These are phyloP conservation scores for Neoaliturus tenellus DNA, from an alignment of 2,888 invertebrate genomes.

Conservation along the genomic window DNA sequence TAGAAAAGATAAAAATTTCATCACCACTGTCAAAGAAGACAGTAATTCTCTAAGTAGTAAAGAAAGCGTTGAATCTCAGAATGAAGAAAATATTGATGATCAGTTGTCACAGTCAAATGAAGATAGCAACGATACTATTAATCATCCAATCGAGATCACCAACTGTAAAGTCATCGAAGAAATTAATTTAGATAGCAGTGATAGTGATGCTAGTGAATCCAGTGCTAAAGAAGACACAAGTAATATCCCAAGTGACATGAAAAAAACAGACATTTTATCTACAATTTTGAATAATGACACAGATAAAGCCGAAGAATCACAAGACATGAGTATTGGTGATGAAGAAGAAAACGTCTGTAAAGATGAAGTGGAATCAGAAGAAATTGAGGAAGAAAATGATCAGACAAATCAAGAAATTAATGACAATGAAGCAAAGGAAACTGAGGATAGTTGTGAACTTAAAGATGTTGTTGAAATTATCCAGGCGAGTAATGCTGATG, in stretches of 20 bases:
- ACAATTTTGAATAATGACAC: background rate
- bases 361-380: constrained; percentile 15
- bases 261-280: constrained; percentile 4
- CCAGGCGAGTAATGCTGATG: background rate
- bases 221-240: background rate
- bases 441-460: constrained; percentile 21
- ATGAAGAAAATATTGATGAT: constrained; percentile 30
- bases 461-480: background rate
- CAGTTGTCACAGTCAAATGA: constrained; percentile 26
- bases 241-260: background rate
- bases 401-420: background rate
- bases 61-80: constrained; percentile 60
- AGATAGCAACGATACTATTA: constrained; percentile 32
- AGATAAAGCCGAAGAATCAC: constrained; percentile 1
- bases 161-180: constrained; percentile 37
- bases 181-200: constrained; percentile 35
- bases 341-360: constrained; percentile 73
- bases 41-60: constrained; percentile 63
- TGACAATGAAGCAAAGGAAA: constrained; percentile 2
- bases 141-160: constrained; percentile 14
- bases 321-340: constrained; percentile 35
- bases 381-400: constrained; percentile 23
- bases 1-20: constrained; percentile 18
- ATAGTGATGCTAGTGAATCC: constrained; percentile 15
- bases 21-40: constrained; percentile 5